Percentiles rank a stretch among this genome's conserved stretches.
These are phyloP conservation scores for Ammodramus savannarum DNA, from an alignment of 2,113 vertebrate genomes.

Conservation along the genomic window DNA sequence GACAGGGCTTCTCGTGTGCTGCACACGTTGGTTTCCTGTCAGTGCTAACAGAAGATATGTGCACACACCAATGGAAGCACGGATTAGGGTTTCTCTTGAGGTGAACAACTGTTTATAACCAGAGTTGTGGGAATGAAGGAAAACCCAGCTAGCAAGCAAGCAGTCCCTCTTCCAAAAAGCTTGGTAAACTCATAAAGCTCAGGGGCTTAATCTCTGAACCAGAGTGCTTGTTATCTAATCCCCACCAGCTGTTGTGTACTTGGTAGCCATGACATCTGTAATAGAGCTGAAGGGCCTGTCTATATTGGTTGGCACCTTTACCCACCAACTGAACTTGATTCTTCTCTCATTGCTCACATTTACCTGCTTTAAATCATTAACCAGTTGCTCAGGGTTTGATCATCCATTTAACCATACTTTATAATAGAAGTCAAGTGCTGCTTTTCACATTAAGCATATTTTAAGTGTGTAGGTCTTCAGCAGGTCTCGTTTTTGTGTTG, in stretches of 20 bases:
- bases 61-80: not conserved
- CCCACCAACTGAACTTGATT: slow-evolving; percentile 38
- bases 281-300: slow-evolving; percentile 43
- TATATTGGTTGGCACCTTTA: slow-evolving; percentile 51
- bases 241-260: slow-evolving; percentile 64
- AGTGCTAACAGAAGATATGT: not conserved
- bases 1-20: not conserved
- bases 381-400: slow-evolving; percentile 1
- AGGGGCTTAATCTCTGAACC: slow-evolving; percentile 61
- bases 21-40: not conserved
- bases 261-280: slow-evolving; percentile 64
- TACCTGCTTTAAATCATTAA: slow-evolving; percentile 58
- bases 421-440: not conserved
- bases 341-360: slow-evolving; percentile 23
- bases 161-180: slow-evolving; percentile 42
- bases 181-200: slow-evolving; percentile 55
- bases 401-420: slow-evolving; percentile 5
- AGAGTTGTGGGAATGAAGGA: slow-evolving; percentile 40
- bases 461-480: not conserved
- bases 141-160: slow-evolving; percentile 30
- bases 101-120: slow-evolving; percentile 57
- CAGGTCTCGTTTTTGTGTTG: not conserved
- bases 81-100: slow-evolving; percentile 37
- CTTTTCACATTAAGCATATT: not conserved
- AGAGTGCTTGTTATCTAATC: slow-evolving; percentile 61